phyloP scores from a whole-genome alignment of 2,113 vertebrate genomes.

The Dasyornis broadbenti region DNA sequence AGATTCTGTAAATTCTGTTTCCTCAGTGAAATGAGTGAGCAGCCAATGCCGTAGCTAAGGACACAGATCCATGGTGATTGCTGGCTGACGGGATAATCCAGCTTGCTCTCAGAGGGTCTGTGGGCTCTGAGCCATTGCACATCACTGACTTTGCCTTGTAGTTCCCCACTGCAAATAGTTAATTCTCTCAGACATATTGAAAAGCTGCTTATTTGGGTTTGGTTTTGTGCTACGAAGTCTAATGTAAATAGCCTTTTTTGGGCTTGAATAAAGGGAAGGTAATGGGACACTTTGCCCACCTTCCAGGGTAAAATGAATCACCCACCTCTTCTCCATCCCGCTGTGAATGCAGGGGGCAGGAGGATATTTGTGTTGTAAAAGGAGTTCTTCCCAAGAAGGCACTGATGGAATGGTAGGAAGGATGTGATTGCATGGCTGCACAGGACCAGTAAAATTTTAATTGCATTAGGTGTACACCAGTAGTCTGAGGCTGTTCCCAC shows the following conservation, averaged over 20 bases:
- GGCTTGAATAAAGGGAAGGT: neutral
- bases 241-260: neutral
- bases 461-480: neutral
- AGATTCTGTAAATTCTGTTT: neutral
- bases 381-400: neutral
- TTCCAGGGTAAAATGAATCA: neutral
- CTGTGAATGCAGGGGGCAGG: neutral
- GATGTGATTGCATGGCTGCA: neutral
- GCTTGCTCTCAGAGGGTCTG: neutral
- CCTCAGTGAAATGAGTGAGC: neutral
- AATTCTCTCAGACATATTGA: neutral
- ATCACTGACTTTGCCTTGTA: accelerated
- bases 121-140: accelerated
- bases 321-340: neutral
- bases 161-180: neutral
- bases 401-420: neutral
- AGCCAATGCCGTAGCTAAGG: neutral
- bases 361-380: neutral
- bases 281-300: neutral
- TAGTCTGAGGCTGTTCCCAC: neutral
- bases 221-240: neutral
- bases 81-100: accelerated
- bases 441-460: neutral
- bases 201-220: neutral
- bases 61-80: neutral